Conservation (phyloP, 2,797 vertebrate species). For the Hypotaenidia philippensis region DNA sequence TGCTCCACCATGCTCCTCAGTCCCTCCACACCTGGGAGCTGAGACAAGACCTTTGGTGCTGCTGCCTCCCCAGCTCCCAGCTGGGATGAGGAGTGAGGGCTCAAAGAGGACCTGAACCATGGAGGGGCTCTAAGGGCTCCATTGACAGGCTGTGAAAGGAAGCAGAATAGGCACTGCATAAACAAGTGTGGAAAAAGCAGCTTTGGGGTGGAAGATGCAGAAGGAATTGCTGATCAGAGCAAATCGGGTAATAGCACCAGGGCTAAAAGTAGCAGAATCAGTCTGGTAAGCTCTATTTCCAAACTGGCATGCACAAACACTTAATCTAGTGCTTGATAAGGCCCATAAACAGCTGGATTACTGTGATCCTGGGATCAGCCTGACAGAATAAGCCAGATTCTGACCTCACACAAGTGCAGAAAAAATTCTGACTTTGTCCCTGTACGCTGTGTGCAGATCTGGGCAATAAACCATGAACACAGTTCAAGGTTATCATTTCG, state of each 20-base stretch:
- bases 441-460: background rate
- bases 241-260: background rate
- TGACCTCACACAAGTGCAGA: background rate
- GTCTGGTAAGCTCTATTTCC: background rate
- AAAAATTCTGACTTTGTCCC: conserved; percentile 59
- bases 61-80: background rate
- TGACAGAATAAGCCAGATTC: background rate
- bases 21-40: background rate
- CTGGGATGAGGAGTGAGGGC: background rate
- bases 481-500: conserved; percentile 68
- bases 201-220: background rate
- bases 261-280: background rate
- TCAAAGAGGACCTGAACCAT: background rate
- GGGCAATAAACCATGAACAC: conserved; percentile 46
- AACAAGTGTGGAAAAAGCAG: background rate
- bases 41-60: background rate
- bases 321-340: background rate
- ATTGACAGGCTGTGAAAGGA: background rate
- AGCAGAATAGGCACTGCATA: background rate
- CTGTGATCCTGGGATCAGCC: background rate
- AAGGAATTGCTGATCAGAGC: background rate
- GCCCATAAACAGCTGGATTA: background rate
- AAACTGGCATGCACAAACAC: background rate
- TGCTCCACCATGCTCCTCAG: rapidly evolving
- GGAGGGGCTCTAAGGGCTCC: background rate